Percentiles rank a stretch among this genome's conserved stretches.
These are phyloP conservation scores for Ceratina calcarata DNA, from an alignment of 1,140 invertebrate genomes.

Conservation along the genomic window DNA sequence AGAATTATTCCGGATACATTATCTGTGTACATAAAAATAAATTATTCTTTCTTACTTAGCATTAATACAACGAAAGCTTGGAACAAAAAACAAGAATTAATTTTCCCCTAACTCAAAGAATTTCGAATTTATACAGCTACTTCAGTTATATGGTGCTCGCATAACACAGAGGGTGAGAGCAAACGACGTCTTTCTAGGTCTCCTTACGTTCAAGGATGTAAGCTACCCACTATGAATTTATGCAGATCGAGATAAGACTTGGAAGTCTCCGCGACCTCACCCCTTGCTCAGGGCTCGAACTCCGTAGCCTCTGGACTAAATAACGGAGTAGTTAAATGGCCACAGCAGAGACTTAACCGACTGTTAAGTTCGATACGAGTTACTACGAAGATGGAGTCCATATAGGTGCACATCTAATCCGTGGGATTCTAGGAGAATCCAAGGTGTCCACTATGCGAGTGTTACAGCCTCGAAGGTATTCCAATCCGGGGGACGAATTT, in stretches of 20 bases:
- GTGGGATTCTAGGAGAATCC: conserved; percentile 43
- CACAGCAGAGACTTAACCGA: conserved; percentile 68
- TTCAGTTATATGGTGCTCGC: no score
- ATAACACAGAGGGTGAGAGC: background rate
- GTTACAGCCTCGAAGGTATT: conserved; percentile 43
- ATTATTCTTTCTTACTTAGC: no score
- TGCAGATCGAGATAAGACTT: conserved; percentile 78
- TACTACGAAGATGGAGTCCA: conserved; percentile 58
- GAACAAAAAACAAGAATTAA: no score
- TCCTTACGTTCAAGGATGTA: conserved; percentile 65
- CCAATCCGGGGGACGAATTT: background rate
- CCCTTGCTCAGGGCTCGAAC: conserved; percentile 57
- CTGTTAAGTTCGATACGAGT: conserved; percentile 71
- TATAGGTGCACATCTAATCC: conserved; percentile 42
- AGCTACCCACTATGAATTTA: conserved; percentile 77
- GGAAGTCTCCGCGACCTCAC: conserved; percentile 67
- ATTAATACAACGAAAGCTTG: no score
- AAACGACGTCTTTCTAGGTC: conserved; percentile 32
- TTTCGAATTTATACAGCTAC: no score
- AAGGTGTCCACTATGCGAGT: conserved; percentile 28
- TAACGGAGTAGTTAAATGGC: conserved; percentile 51
- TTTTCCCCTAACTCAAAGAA: no score
- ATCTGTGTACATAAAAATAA: no score
- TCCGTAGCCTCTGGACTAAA: conserved; percentile 50
- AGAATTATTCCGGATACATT: no score